phyloP scores from a whole-genome alignment of 2,797 vertebrate genomes.

The Anguilla anguilla region DNA sequence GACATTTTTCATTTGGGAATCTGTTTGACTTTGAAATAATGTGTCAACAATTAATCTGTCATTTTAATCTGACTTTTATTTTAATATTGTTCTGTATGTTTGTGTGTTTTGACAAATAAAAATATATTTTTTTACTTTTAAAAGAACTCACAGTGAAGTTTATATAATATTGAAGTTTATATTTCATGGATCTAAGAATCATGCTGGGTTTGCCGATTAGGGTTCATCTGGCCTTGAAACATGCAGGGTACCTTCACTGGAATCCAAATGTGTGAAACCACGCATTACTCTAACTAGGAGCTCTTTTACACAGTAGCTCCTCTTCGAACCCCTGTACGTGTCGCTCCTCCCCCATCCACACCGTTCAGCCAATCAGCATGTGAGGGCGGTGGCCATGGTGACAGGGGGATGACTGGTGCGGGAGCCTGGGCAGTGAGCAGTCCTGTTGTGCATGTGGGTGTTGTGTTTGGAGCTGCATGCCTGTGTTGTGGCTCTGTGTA shows the following conservation, averaged over 20 bases:
- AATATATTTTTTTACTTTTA: constrained; percentile 12
- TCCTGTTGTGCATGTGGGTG: constrained; percentile 42
- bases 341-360: constrained; percentile 39
- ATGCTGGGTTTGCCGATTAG: neutral
- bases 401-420: constrained; percentile 15
- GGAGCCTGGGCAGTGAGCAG: constrained; percentile 27
- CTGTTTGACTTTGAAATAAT: neutral
- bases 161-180: neutral
- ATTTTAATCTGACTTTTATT: neutral
- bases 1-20: neutral
- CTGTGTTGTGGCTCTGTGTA: constrained; percentile 36
- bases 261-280: constrained; percentile 8
- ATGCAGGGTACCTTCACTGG: neutral
- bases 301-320: constrained; percentile 38
- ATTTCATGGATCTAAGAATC: neutral
- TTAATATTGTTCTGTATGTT: constrained; percentile 8
- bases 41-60: neutral
- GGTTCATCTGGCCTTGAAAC: neutral
- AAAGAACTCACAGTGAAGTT: neutral
- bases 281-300: neutral
- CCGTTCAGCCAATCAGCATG: constrained; percentile 43
- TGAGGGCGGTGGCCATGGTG: neutral
- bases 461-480: constrained; percentile 35
- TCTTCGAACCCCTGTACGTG: constrained; percentile 41
- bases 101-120: constrained; percentile 9